These are phyloP conservation scores for Crax fasciolata DNA, from an alignment of 2,797 vertebrate genomes.

Conservation along the genomic window DNA sequence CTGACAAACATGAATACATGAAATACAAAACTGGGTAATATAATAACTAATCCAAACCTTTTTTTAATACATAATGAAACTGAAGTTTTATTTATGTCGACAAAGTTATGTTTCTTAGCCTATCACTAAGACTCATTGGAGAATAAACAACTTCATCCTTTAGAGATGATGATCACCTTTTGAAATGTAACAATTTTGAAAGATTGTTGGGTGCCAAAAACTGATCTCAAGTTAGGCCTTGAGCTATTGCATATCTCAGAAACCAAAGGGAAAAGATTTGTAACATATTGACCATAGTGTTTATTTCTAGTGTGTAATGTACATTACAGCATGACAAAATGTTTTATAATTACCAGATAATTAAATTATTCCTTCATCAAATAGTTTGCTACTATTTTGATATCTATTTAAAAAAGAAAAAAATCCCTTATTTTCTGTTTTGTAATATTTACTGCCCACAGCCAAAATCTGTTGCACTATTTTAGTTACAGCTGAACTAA, in stretches of 20 bases:
- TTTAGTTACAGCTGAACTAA: neutral
- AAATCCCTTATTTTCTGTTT: neutral
- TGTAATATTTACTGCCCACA: fast-evolving
- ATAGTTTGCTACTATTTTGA: neutral
- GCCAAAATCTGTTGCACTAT: neutral
- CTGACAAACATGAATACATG: neutral
- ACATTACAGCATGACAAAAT: fast-evolving
- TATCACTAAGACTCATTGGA: neutral
- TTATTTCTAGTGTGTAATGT: neutral
- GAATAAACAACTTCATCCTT: neutral
- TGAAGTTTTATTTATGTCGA: neutral
- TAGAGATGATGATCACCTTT: neutral
- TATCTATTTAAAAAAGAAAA: fast-evolving
- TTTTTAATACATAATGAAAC: neutral
- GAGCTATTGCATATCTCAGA: neutral
- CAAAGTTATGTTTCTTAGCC: neutral
- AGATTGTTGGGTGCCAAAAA: neutral
- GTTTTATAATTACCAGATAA: neutral
- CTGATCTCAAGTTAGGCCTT: neutral
- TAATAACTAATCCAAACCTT: neutral
- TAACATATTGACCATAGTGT: neutral
- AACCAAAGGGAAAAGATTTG: neutral
- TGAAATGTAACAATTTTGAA: neutral
- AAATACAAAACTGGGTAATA: neutral
- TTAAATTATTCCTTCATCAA: neutral